Conservation (phyloP, 2,797 vertebrate genomes). For the Sebastes miniatus region DNA sequence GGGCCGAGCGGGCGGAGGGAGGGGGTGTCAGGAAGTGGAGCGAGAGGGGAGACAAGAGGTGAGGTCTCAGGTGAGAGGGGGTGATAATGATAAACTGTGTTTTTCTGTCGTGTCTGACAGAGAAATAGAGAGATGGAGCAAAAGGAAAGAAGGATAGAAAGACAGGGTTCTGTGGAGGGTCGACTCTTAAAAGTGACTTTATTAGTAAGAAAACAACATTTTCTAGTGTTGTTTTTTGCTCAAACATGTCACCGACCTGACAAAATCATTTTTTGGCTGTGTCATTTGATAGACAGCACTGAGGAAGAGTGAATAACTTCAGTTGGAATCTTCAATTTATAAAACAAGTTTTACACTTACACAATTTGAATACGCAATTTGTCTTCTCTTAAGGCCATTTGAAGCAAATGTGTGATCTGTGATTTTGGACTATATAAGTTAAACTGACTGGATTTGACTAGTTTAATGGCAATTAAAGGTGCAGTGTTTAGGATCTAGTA, state of each 20-base stretch:
- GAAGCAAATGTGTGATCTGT: background rate
- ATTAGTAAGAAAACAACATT: background rate
- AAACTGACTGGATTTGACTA: background rate
- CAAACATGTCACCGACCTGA: background rate
- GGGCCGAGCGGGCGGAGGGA: slow-evolving; percentile 44
- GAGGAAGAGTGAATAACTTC: background rate
- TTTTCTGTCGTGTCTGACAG: slow-evolving; percentile 46
- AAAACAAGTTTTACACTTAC: background rate
- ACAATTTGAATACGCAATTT: background rate
- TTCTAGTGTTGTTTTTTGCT: background rate
- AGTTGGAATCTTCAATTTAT: background rate
- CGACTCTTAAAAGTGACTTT: background rate
- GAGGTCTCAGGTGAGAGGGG: slow-evolving; percentile 81
- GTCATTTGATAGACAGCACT: background rate
- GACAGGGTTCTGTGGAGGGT: background rate
- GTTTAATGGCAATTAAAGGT: background rate
- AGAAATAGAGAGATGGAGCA: slow-evolving; percentile 9
- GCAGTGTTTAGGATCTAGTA: too few relatives aligned
- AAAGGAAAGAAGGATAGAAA: background rate
- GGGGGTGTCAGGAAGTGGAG: slow-evolving; percentile 71
- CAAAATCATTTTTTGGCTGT: background rate
- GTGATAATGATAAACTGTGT: slow-evolving; percentile 74
- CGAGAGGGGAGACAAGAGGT: slow-evolving; percentile 69
- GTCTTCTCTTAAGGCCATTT: background rate
- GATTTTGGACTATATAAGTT: background rate